phyloP scores from a whole-genome alignment of 2,797 vertebrate species.

The Malurus splendens region DNA sequence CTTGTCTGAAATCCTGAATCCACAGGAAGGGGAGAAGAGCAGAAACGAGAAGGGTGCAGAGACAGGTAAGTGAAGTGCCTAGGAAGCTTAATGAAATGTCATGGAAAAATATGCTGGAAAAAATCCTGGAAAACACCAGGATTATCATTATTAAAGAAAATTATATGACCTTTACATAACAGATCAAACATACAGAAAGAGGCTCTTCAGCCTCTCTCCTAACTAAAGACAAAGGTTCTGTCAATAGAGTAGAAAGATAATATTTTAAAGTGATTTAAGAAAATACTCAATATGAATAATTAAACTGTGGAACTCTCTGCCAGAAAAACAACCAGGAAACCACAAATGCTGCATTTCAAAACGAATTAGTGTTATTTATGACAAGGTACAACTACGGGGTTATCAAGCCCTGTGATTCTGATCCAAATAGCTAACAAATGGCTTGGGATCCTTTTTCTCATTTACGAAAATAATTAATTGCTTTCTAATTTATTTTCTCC shows the following conservation, averaged over 20 bases:
- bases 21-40: neutral
- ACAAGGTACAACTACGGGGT: neutral
- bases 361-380: neutral
- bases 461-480: neutral
- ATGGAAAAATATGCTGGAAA: neutral
- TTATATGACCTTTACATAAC: neutral
- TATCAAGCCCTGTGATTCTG: neutral
- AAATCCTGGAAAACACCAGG: neutral
- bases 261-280: neutral
- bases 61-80: neutral
- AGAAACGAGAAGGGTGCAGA: neutral
- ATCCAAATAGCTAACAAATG: neutral
- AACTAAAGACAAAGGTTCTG: neutral
- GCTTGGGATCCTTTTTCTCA: neutral
- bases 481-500: neutral
- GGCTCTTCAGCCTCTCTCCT: neutral
- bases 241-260: neutral
- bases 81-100: neutral
- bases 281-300: neutral
- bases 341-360: neutral
- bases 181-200: neutral
- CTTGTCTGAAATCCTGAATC: neutral
- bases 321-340: neutral
- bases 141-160: neutral
- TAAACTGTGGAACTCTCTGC: neutral